phyloP scores from a whole-genome alignment of 2,113 vertebrate genomes.

The Pleuronectes platessa region DNA sequence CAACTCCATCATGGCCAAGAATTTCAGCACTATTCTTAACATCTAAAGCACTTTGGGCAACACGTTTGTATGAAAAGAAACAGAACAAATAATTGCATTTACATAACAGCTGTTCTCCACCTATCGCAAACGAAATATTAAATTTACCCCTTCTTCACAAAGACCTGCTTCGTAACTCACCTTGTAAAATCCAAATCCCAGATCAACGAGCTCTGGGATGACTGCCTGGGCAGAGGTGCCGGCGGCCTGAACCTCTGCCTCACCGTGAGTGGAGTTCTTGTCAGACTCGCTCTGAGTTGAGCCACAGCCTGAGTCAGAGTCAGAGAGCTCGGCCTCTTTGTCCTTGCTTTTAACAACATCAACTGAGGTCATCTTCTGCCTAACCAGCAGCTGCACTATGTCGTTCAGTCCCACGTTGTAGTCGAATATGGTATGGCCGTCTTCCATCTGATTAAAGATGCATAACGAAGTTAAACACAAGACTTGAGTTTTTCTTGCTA shows the following conservation, averaged over 20 bases:
- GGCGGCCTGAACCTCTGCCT: constrained; percentile 83
- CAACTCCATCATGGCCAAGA: no score
- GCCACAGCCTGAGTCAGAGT: constrained; percentile 94
- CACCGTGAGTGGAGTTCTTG: constrained; percentile 91
- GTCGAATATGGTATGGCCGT: constrained; percentile 95
- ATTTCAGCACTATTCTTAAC: not conserved
- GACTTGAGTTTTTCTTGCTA: no score
- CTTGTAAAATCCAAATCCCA: constrained; percentile 90
- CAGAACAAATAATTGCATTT: no score
- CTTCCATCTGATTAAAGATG: constrained; percentile 88
- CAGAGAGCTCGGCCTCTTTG: constrained; percentile 91
- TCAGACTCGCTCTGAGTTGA: constrained; percentile 93
- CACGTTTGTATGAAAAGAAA: no score
- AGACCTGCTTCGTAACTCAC: constrained; percentile 63
- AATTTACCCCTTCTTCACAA: not conserved
- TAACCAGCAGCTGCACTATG: constrained; percentile 93
- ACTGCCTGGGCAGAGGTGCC: constrained; percentile 74
- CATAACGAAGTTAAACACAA: not conserved
- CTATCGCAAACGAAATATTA: no score
- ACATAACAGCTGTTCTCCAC: not conserved
- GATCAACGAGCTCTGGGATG: constrained; percentile 69
- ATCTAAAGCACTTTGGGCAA: not conserved
- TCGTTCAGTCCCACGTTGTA: constrained; percentile 94
- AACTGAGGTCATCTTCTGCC: constrained; percentile 77
- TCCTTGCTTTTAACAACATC: constrained; percentile 80